These are phyloP conservation scores for Synanthedon myopaeformis DNA, from an alignment of 2,888 invertebrate genomes.

Conservation along the genomic window DNA sequence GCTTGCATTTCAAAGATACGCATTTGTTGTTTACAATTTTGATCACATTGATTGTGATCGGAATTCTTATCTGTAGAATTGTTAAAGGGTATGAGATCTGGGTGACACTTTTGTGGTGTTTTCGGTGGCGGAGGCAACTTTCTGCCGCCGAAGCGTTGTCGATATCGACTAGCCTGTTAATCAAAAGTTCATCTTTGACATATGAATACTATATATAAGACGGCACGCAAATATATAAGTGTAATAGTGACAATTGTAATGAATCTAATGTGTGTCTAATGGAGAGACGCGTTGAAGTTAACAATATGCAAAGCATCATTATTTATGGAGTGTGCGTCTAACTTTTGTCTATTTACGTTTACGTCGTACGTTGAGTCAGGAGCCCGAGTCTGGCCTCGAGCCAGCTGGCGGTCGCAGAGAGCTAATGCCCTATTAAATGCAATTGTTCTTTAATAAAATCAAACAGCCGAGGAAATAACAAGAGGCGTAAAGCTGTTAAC, in stretches of 20 bases:
- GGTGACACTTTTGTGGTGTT: constrained; percentile 32
- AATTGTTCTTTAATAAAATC: constrained; percentile 35
- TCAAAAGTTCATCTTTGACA: constrained; percentile 17
- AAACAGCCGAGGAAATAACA: constrained; percentile 25
- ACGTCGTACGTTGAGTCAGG: constrained; percentile 38
- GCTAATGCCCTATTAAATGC: constrained; percentile 44
- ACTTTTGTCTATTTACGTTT: constrained; percentile 28
- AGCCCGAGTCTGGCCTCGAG: constrained; percentile 27
- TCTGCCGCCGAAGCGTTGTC: constrained; percentile 51
- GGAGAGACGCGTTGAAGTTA: not conserved
- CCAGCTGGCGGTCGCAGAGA: constrained; percentile 37
- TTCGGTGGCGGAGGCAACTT: constrained; percentile 40
- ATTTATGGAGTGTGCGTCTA: constrained; percentile 16
- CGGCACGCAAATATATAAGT: not conserved
- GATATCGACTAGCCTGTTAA: constrained; percentile 65
- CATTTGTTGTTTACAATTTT: constrained; percentile 31
- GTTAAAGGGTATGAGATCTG: constrained; percentile 33
- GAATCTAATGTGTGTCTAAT: not conserved
- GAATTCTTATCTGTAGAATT: constrained; percentile 13
- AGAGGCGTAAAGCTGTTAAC: constrained; percentile 23
- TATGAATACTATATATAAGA: not conserved
- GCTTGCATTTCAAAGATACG: constrained; percentile 58
- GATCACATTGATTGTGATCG: constrained; percentile 27
- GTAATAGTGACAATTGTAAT: not conserved
- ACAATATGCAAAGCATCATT: constrained; percentile 11